Evolutionary conservation across 2,797 vertebrate genomes (phyloP).

Genomic region (Apodemus agrarius): DNA sequence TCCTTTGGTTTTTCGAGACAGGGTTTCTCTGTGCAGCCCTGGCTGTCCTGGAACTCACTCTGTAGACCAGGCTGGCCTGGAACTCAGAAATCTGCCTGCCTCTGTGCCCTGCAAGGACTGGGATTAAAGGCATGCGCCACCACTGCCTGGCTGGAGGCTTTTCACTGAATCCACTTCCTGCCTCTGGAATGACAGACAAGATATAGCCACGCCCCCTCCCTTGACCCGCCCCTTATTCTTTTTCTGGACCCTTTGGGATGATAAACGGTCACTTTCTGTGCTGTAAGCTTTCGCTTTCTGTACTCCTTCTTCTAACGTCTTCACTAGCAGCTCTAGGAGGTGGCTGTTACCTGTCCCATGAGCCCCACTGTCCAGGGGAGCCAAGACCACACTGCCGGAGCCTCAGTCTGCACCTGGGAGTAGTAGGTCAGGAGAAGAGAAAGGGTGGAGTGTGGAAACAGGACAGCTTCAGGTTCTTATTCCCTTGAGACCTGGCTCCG

Average conservation of each 20-base stretch:
- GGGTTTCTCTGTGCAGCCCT: too few species aligned
- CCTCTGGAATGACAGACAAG: not conserved
- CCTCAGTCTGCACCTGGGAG: not conserved
- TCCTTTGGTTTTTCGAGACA: too few species aligned
- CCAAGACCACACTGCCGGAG: not conserved
- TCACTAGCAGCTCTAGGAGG: not conserved
- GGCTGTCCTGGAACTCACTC: too few species aligned
- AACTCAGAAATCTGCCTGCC: too few species aligned
- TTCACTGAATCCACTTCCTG: not conserved
- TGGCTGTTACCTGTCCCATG: too few species aligned
- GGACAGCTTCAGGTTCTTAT: not conserved
- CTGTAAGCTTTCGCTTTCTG: not conserved
- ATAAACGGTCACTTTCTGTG: not conserved
- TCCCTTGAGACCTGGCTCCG: not conserved
- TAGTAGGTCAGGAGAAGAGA: too few species aligned
- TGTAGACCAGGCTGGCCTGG: too few species aligned
- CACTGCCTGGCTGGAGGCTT: not conserved
- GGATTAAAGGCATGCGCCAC: too few species aligned
- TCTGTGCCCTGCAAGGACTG: too few species aligned
- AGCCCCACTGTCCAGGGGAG: not conserved
- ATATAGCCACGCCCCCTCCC: too few species aligned
- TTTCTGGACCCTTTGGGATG: not conserved
- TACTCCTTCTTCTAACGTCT: not conserved
- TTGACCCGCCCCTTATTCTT: not conserved
- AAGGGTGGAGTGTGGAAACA: not conserved